Evolutionary conservation across 1,140 invertebrate genomes (phyloP).

Genomic region (Leptinotarsa undecemlineata): DNA sequence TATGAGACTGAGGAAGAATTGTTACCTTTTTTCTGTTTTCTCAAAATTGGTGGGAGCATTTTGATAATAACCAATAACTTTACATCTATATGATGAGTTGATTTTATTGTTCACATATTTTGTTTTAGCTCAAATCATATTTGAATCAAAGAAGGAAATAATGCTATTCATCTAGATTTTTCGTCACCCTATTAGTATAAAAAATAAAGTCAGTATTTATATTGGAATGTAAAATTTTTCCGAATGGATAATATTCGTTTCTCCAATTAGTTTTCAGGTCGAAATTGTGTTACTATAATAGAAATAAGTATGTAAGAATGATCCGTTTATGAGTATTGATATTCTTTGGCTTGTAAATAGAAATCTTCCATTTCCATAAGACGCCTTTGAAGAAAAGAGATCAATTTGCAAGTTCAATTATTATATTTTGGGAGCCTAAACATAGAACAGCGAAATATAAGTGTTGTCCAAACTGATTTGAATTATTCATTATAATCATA

Average conservation of each 20-base stretch:
- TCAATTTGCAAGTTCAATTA: neutral
- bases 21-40: neutral
- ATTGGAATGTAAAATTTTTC: slow-evolving; percentile 4
- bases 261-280: neutral
- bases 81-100: neutral
- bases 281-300: slow-evolving; percentile 33
- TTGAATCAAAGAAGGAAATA: too few relatives aligned
- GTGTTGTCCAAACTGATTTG: slow-evolving; percentile 12
- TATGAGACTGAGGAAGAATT: neutral
- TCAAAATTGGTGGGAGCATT: neutral
- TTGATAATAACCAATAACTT: neutral
- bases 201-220: neutral
- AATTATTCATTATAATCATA: neutral
- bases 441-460: slow-evolving; percentile 17
- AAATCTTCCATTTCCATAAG: slow-evolving; percentile 8
- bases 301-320: slow-evolving; percentile 40
- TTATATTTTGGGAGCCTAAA: slow-evolving; percentile 18
- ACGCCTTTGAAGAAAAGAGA: too few relatives aligned
- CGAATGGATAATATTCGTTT: neutral
- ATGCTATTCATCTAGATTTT: too few relatives aligned
- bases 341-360: slow-evolving; percentile 16
- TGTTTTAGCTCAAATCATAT: too few relatives aligned
- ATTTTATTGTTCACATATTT: neutral
- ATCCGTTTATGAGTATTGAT: neutral
- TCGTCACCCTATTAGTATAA: too few relatives aligned